Percentiles rank a stretch among this genome's conserved stretches.
These are phyloP conservation scores for Empis stercorea DNA, from an alignment of 2,888 invertebrate genomes.

Conservation along the genomic window DNA sequence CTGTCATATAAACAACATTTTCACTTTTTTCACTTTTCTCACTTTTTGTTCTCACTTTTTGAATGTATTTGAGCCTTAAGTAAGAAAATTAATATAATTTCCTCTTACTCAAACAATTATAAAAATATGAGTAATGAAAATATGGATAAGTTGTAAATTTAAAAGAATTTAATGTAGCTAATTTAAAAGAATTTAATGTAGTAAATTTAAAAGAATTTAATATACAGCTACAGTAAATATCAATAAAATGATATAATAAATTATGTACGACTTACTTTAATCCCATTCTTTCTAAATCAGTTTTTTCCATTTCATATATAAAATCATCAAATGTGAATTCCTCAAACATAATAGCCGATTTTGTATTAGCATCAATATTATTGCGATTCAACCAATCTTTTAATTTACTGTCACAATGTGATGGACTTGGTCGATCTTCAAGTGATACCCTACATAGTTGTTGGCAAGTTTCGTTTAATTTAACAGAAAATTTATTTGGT, in stretches of 20 bases:
- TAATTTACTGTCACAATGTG: background rate
- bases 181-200: no score
- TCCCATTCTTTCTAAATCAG: slow-evolving; percentile 67
- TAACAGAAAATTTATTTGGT: background rate
- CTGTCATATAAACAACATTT: no score
- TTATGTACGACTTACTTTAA: slow-evolving; percentile 47
- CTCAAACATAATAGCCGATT: slow-evolving; percentile 55
- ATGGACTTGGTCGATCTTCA: background rate
- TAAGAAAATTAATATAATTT: no score
- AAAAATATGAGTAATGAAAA: no score
- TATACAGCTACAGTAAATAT: background rate
- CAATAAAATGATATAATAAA: no score
- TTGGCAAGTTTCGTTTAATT: background rate
- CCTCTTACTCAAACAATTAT: no score
- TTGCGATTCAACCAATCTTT: slow-evolving; percentile 52
- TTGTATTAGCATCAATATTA: slow-evolving; percentile 53
- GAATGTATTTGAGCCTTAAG: no score
- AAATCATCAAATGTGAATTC: slow-evolving; percentile 71
- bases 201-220: background rate
- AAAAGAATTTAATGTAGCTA: no score
- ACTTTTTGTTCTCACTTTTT: no score
- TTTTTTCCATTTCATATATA: slow-evolving; percentile 61
- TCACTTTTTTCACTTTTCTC: no score
- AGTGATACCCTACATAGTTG: background rate
- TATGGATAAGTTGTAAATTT: no score